A percentile compares a stretch with the other conserved stretches of the same genome.
Conservation (phyloP, 1,140 invertebrate genomes). For the Hyles vespertilio region DNA sequence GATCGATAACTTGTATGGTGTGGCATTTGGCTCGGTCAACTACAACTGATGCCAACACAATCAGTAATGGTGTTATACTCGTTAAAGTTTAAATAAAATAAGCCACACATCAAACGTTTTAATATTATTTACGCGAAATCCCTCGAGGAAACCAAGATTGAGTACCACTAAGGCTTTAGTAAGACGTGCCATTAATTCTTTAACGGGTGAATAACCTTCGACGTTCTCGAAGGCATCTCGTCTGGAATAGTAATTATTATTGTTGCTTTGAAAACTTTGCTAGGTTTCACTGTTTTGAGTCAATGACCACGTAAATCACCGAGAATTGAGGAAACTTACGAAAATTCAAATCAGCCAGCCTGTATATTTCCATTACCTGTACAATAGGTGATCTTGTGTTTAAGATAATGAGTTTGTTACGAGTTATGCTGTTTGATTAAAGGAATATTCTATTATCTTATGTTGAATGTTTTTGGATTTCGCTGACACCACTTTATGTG, state of each 20-base stretch:
- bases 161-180: conserved; percentile 51
- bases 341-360: conserved; percentile 1
- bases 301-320: conserved; percentile 20
- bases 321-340: neutral
- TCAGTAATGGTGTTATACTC: too few species aligned
- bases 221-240: conserved; percentile 43
- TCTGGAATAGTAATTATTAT: conserved; percentile 69
- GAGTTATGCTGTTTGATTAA: too few species aligned
- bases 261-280: conserved; percentile 39
- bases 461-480: too few species aligned
- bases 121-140: conserved; percentile 34
- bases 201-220: conserved; percentile 58
- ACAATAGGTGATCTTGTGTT: neutral
- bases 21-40: too few species aligned
- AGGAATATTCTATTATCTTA: too few species aligned
- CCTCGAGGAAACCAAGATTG: conserved; percentile 42
- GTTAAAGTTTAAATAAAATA: too few species aligned
- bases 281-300: conserved; percentile 26
- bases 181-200: conserved; percentile 60
- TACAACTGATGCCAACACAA: too few species aligned
- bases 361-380: conserved; percentile 3
- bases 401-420: too few species aligned
- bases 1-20: too few species aligned
- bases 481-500: too few species aligned
- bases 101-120: neutral